phyloP scores from a whole-genome alignment of 2,797 vertebrate species.

The Zalophus californianus region DNA sequence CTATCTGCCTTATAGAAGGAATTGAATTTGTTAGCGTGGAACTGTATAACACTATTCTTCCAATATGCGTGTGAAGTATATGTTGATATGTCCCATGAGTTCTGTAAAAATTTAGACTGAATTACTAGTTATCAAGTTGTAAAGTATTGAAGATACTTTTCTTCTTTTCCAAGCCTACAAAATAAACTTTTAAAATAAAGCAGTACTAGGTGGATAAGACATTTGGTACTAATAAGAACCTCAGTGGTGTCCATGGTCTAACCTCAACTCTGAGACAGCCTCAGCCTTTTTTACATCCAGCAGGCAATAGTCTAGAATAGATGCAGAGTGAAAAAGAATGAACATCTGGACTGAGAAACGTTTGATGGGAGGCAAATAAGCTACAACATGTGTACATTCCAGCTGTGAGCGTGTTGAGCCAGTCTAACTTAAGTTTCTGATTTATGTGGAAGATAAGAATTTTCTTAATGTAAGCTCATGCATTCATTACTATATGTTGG shows the following conservation, averaged over 20 bases:
- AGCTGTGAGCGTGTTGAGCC: conserved; percentile 59
- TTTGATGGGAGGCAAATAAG: conserved; percentile 9
- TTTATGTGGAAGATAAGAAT: conserved; percentile 59
- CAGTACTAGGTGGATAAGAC: not conserved
- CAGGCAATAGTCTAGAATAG: not conserved
- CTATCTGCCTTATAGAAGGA: not conserved
- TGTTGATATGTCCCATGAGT: not conserved
- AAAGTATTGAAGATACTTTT: not conserved
- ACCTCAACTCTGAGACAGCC: not conserved
- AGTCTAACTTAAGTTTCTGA: conserved; percentile 47
- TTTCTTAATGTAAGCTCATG: conserved; percentile 39
- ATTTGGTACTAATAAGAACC: not conserved
- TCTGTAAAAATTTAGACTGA: conserved; percentile 5
- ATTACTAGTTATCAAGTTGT: not conserved
- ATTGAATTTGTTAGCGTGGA: not conserved
- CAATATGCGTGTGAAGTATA: not conserved
- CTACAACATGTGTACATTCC: conserved; percentile 50
- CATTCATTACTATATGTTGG: conserved; percentile 19
- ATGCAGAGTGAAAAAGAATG: not conserved
- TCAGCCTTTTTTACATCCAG: not conserved
- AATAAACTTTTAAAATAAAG: not conserved
- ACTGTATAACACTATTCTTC: not conserved
- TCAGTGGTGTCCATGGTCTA: not conserved
- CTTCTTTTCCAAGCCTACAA: not conserved
- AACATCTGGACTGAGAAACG: conserved; percentile 55